Evolutionary conservation across 2,888 invertebrate genomes (phyloP).

Genomic region (Acleris sparsana): DNA sequence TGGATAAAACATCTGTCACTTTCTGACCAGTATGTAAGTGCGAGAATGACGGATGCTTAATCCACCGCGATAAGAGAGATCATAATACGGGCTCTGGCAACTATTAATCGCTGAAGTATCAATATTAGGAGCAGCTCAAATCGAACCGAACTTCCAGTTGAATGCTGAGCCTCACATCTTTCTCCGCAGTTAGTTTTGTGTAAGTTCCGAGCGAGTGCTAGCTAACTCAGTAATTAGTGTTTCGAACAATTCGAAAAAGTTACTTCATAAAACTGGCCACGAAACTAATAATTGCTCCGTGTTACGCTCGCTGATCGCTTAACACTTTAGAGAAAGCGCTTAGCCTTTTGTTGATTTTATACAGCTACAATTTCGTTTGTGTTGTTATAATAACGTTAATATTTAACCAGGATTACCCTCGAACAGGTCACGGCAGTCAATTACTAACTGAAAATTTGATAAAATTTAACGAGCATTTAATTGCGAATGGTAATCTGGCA

Average conservation of each 20-base stretch:
- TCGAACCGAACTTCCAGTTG: not conserved
- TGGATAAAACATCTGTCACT: too few species aligned
- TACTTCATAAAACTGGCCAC: slow-evolving; percentile 52
- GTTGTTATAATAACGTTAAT: too few species aligned
- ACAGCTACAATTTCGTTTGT: not conserved
- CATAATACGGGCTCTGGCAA: too few species aligned
- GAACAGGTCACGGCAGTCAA: not conserved
- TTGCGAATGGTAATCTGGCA: too few species aligned
- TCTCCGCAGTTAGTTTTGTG: slow-evolving; percentile 27
- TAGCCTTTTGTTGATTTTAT: slow-evolving; percentile 14
- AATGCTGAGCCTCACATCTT: not conserved
- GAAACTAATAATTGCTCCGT: slow-evolving; percentile 55
- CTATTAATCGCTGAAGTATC: too few species aligned
- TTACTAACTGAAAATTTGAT: too few species aligned
- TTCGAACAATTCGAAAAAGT: slow-evolving; percentile 55
- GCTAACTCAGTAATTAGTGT: slow-evolving; percentile 58
- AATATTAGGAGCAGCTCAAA: too few species aligned
- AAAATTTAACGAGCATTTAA: too few species aligned
- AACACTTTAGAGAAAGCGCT: slow-evolving; percentile 13
- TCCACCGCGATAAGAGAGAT: too few species aligned
- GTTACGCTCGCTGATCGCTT: slow-evolving; percentile 41
- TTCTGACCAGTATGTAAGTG: too few species aligned
- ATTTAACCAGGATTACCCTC: not conserved
- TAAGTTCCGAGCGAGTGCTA: slow-evolving; percentile 34
- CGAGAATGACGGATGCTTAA: too few species aligned